Evolutionary conservation across 2,888 invertebrate species (phyloP), one percentile per base, ranked within the genome.

Genomic region (Meghimatium bilineatum): DNA sequence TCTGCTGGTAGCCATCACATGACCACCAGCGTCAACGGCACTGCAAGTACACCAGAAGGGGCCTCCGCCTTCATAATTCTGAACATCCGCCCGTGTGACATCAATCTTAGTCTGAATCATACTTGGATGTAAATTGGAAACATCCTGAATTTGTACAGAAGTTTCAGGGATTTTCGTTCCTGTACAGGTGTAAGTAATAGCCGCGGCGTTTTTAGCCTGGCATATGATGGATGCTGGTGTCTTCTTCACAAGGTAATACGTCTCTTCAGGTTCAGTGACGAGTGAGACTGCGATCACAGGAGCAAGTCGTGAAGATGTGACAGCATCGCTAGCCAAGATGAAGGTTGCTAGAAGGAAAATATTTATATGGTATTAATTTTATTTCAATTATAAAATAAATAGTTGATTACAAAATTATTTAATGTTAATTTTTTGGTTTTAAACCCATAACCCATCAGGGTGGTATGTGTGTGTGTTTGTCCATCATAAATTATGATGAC

Each of bases 171-270:
- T 69, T 60, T 76, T 56, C 2, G 75, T 36, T 2, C 85, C 84
- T 32, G 36, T 74, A 32, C 87, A 87, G 17, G 63, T 69, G 67
- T 85, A 87, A 36, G 63, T 67, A 44, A 87, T 85, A 49, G 80
- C 69, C 26, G 75, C 74, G 0, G 87, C 86, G 29, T 85, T 85
- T 34, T 80, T 78, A 20, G 86, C 86, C n/a, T 84, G 77, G 44
- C 87, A 87, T 0, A 67, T 82, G 79, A 87, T 80, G 71, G 49
- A 74, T 1, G 69, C 85, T 0, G 86, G 79, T 23, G 36, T 44
- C 20, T 76, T 83, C n/a, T 72, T 80, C 34, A 75, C 79, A 17
- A 87, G 49, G 80, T 87, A 86, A 36, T 86, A 86, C 38, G 76
- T 67, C 5, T 67, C 56, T 2, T 87, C 84, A 26, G 85, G 87